Conservation (phyloP, 2,113 vertebrate species). For the Clarias macrocephalus region DNA sequence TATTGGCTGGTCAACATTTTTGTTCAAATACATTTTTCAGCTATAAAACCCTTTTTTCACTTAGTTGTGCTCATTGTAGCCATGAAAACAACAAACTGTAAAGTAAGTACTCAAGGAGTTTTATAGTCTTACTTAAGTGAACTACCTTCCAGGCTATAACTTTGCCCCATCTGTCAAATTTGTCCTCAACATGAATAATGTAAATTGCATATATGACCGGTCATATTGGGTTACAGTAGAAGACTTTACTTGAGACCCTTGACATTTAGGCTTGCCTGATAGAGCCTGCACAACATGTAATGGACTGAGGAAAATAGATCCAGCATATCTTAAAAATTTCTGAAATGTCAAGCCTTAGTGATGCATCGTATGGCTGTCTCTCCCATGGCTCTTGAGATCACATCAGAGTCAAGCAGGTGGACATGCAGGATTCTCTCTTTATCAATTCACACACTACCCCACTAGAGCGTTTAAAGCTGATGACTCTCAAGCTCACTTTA, state of each 20-base stretch:
- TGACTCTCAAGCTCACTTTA: constrained; percentile 11
- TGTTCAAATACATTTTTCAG: too few species aligned
- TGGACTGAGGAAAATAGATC: not conserved
- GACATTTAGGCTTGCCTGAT: constrained; percentile 42
- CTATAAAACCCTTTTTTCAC: too few species aligned
- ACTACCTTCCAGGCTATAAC: not conserved
- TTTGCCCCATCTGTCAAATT: not conserved
- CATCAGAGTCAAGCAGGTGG: constrained; percentile 6
- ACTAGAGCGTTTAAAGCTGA: constrained; percentile 6
- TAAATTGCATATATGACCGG: constrained; percentile 2
- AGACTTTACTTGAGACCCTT: constrained; percentile 37
- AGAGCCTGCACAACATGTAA: constrained; percentile 1
- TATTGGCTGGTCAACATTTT: too few species aligned
- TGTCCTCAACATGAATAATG: not conserved
- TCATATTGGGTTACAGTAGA: not conserved
- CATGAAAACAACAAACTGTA: not conserved
- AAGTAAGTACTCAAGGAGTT: not conserved
- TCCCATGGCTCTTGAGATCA: constrained; percentile 32
- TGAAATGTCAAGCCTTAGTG: constrained; percentile 41
- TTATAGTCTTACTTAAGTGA: not conserved
- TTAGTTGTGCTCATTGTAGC: too few species aligned
- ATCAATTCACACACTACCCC: constrained; percentile 7
- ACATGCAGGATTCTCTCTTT: not conserved
- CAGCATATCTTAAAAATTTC: not conserved
- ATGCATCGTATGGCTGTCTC: not conserved